Percentiles rank a stretch among this genome's conserved stretches.
phyloP scores from a whole-genome alignment of 2,888 invertebrate species.

The Acleris sparsana region DNA sequence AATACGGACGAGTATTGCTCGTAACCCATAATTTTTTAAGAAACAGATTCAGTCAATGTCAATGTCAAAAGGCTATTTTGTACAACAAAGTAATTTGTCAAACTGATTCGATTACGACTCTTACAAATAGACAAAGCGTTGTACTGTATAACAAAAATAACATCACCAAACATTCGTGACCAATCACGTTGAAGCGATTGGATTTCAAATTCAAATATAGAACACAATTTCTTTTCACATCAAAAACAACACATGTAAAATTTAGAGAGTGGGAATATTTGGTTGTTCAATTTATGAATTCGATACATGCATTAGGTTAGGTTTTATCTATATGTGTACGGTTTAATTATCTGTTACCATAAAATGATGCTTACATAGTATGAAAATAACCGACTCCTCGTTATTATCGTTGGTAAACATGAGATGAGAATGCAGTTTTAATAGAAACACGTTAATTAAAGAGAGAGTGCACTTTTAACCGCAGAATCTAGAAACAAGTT shows the following conservation, averaged over 20 bases:
- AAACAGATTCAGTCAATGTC: constrained; percentile 29
- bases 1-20: constrained; percentile 2
- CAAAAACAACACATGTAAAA: not conserved
- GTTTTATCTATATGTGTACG: no score
- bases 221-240: constrained; percentile 9
- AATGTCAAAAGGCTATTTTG: constrained; percentile 18
- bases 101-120: constrained; percentile 13
- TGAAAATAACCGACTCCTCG: not conserved
- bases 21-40: constrained; percentile 12
- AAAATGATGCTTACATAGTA: no score
- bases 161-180: constrained; percentile 24
- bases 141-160: constrained; percentile 14
- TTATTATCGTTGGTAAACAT: constrained; percentile 11
- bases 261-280: not conserved
- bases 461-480: constrained; percentile 27
- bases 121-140: constrained; percentile 16
- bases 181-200: constrained; percentile 17
- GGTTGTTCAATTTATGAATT: not conserved
- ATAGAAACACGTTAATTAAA: constrained; percentile 19
- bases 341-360: no score
- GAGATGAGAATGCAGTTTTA: constrained; percentile 13
- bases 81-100: constrained; percentile 22
- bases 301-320: no score
- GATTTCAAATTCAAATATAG: constrained; percentile 25
- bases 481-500: constrained; percentile 28